Conservation (phyloP, 2,113 vertebrate genomes). For the Boulengerochromis microlepis region DNA sequence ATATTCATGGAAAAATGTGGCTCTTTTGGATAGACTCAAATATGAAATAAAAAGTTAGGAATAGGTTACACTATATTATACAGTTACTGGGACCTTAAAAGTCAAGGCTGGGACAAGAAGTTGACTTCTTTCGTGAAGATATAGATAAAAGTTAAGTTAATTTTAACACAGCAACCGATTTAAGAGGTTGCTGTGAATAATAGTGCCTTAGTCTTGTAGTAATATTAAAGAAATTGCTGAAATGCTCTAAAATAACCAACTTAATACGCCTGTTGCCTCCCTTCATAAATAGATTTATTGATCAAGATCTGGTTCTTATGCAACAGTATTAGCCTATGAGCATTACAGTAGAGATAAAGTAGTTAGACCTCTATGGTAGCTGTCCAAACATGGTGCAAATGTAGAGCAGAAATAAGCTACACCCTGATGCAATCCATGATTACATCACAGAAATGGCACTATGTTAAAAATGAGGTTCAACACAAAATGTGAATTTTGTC, state of each 20-base stretch:
- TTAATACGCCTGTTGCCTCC: background rate
- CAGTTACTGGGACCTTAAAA: background rate
- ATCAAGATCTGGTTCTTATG: background rate
- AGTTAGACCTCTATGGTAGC: background rate
- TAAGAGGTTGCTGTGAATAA: background rate
- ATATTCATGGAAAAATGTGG: background rate
- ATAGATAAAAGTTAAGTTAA: background rate
- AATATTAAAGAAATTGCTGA: background rate
- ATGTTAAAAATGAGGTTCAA: background rate
- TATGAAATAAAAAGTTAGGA: background rate
- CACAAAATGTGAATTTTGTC: background rate
- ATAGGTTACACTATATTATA: background rate
- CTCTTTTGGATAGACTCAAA: background rate
- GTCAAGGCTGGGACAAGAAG: background rate
- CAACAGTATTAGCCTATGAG: background rate
- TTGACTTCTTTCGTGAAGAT: background rate
- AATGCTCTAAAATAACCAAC: background rate
- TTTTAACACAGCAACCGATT: background rate
- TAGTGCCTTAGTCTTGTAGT: background rate
- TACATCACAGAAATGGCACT: background rate
- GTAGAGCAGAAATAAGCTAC: background rate
- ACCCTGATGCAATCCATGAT: background rate
- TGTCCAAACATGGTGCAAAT: background rate
- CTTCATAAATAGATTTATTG: background rate
- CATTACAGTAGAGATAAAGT: background rate